Evolutionary conservation across 1,140 invertebrate species (phyloP).

Genomic region (Potamilus streckersoni): DNA sequence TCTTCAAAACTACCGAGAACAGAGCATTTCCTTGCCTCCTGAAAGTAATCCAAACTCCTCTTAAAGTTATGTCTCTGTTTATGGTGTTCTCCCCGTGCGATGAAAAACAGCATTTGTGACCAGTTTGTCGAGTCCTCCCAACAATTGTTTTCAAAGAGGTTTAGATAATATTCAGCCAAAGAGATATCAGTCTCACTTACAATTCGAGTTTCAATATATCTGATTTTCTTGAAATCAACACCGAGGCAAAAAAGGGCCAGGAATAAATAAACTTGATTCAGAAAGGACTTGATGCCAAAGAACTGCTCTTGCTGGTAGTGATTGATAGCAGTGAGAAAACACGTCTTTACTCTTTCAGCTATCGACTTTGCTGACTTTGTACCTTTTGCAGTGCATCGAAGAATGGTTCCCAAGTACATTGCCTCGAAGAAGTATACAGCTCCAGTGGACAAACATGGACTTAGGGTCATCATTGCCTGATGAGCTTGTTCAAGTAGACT

Average conservation of each 20-base stretch:
- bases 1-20: constrained; percentile 1
- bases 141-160: constrained; percentile 20
- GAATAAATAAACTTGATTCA: constrained; percentile 29
- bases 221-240: constrained; percentile 18
- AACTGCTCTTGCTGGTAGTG: constrained; percentile 21
- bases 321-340: constrained; percentile 23
- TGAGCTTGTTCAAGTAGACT: constrained; percentile 7
- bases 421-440: constrained; percentile 26
- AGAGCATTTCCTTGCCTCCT: constrained; percentile 4
- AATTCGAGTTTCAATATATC: constrained; percentile 3
- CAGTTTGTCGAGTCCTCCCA: constrained; percentile 18
- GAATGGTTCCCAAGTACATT: constrained; percentile 10
- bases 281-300: constrained; percentile 21
- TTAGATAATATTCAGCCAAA: constrained; percentile 19
- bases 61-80: constrained; percentile 12
- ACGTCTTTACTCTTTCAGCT: constrained; percentile 8
- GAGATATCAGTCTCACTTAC: constrained; percentile 4
- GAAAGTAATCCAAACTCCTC: constrained; percentile 10
- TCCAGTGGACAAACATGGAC: constrained; percentile 19
- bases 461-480: constrained; percentile 11
- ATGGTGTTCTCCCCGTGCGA: constrained; percentile 20
- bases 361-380: constrained; percentile 1
- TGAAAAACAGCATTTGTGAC: constrained; percentile 23
- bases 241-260: constrained; percentile 23
- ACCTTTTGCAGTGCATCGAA: constrained; percentile 3